phyloP scores from a whole-genome alignment of 2,797 vertebrate genomes.

The Intellagama lesueurii region DNA sequence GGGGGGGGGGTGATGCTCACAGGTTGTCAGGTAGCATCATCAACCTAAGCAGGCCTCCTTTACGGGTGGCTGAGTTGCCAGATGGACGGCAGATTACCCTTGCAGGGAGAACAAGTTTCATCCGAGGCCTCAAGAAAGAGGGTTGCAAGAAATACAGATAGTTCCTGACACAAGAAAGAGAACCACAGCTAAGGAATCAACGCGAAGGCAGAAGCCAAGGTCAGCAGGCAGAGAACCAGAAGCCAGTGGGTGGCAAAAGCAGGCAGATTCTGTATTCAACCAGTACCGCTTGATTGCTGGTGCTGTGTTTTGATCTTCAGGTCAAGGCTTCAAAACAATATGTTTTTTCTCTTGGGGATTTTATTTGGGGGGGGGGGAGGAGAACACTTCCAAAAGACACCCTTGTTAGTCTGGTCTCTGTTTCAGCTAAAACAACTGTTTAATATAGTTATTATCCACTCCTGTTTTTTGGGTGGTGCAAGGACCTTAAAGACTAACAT shows the following conservation, averaged over 20 bases:
- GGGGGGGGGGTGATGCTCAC: no score
- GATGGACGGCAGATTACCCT: not conserved
- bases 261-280: accelerated
- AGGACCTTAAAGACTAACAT: no score
- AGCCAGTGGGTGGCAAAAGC: not conserved
- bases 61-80: not conserved
- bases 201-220: not conserved
- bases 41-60: no score
- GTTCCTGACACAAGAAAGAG: not conserved
- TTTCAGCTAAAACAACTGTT: no score
- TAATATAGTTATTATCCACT: no score
- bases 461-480: no score
- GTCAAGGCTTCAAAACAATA: not conserved
- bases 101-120: no score
- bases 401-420: not conserved
- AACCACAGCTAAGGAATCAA: no score
- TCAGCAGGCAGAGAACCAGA: not conserved
- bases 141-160: no score
- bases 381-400: not conserved
- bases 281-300: not conserved
- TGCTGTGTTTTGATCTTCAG: not conserved
- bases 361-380: not conserved
- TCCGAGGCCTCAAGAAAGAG: no score
- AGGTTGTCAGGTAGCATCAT: not conserved
- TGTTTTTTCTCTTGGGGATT: not conserved